These are phyloP conservation scores for Sebastes cheni DNA, from an alignment of 2,797 vertebrate species.

Conservation along the genomic window DNA sequence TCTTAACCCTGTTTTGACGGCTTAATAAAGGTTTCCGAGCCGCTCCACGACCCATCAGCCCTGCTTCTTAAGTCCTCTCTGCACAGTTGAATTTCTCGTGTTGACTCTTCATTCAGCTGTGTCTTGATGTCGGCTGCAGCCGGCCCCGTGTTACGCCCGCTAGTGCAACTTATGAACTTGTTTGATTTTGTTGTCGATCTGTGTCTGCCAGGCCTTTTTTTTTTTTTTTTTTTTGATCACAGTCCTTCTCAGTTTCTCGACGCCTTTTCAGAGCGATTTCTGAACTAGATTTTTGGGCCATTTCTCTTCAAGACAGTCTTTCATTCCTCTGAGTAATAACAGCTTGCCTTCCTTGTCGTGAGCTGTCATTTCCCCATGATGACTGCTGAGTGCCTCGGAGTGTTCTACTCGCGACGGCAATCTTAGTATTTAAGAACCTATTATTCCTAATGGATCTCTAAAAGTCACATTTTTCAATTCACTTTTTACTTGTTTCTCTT, in stretches of 20 bases:
- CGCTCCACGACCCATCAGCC: slow-evolving; percentile 36
- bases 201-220: not conserved
- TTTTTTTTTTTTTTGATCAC: not conserved
- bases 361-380: slow-evolving; percentile 59
- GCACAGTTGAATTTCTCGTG: slow-evolving; percentile 31
- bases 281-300: not conserved
- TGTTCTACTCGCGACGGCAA: slow-evolving; percentile 26
- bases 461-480: slow-evolving; percentile 25
- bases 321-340: slow-evolving; percentile 60
- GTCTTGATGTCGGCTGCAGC: slow-evolving; percentile 41
- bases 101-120: slow-evolving; percentile 38
- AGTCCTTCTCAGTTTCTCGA: slow-evolving; percentile 15
- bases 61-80: slow-evolving; percentile 38
- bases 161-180: slow-evolving; percentile 33
- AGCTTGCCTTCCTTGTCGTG: slow-evolving; percentile 47
- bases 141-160: not conserved
- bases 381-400: slow-evolving; percentile 60
- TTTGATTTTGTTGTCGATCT: slow-evolving; percentile 47
- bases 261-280: slow-evolving; percentile 24
- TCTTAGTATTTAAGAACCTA: slow-evolving; percentile 46
- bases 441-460: slow-evolving; percentile 65
- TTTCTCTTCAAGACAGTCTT: slow-evolving; percentile 36
- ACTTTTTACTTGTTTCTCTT: not conserved
- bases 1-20: slow-evolving; percentile 51
- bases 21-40: slow-evolving; percentile 56